phyloP scores from a whole-genome alignment of 2,888 invertebrate genomes.

The Troglohyphantes excavatus region DNA sequence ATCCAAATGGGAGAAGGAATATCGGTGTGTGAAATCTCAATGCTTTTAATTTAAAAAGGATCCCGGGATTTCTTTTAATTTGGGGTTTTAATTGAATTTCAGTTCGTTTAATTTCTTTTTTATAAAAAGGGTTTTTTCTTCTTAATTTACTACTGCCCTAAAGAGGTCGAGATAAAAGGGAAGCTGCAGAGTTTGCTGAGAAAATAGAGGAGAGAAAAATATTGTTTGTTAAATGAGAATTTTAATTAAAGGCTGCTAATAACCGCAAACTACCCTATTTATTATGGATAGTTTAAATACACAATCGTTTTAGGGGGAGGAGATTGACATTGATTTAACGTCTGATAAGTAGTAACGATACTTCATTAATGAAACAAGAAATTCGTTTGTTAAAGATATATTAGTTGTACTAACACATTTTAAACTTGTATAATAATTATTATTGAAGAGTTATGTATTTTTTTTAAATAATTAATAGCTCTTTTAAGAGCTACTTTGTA shows the following conservation, averaged over 20 bases:
- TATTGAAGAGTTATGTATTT: no score
- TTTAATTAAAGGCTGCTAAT: not conserved
- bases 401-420: no score
- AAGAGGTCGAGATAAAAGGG: not conserved
- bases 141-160: not conserved
- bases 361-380: no score
- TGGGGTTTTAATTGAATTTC: constrained; percentile 1
- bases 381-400: no score
- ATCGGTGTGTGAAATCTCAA: constrained; percentile 40
- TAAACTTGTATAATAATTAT: no score
- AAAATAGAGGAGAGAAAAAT: not conserved
- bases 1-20: constrained; percentile 31
- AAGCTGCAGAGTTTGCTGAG: not conserved
- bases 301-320: no score
- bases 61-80: constrained; percentile 8
- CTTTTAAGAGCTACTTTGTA: no score
- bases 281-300: no score
- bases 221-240: not conserved
- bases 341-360: no score
- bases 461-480: no score
- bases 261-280: not conserved
- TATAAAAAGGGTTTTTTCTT: no score
- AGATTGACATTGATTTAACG: no score
- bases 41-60: constrained; percentile 49
- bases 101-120: constrained; percentile 5